A percentile compares a stretch with the other conserved stretches of the same genome.
Conservation (phyloP, 2,888 invertebrate species). For the Tuberolachnus salignus region DNA sequence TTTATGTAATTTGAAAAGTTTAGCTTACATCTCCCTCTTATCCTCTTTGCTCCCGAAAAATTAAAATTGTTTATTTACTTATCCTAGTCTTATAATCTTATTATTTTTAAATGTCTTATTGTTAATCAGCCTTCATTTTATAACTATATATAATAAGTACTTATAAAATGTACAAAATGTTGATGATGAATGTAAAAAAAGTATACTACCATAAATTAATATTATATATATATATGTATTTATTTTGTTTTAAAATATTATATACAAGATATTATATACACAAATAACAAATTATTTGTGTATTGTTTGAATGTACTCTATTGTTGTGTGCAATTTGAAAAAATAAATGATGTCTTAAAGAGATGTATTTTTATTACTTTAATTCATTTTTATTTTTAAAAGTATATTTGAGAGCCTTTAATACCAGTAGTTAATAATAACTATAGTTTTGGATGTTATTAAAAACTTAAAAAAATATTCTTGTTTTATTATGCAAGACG, state of each 20-base stretch:
- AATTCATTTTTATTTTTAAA: no score
- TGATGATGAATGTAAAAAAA: background rate
- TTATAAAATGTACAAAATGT: constrained; percentile 7
- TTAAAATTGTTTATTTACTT: background rate
- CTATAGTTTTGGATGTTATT: no score
- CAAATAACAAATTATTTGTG: background rate
- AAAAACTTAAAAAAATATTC: no score
- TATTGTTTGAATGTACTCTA: background rate
- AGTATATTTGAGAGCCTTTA: no score
- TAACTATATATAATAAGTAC: background rate
- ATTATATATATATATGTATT: background rate
- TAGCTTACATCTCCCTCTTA: constrained; percentile 1
- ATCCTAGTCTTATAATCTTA: background rate
- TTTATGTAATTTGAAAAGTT: background rate
- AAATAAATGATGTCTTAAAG: constrained; percentile 9
- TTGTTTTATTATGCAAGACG: no score
- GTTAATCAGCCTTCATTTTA: background rate
- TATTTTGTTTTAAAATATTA: constrained; percentile 16
- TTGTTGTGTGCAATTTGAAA: background rate
- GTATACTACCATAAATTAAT: background rate
- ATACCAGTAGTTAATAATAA: no score
- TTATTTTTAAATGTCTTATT: background rate
- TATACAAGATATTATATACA: background rate
- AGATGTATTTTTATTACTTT: constrained; percentile 12
- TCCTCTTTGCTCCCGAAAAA: no score